Conservation (phyloP, 2,113 vertebrate species). For the Etheostoma cragini region DNA sequence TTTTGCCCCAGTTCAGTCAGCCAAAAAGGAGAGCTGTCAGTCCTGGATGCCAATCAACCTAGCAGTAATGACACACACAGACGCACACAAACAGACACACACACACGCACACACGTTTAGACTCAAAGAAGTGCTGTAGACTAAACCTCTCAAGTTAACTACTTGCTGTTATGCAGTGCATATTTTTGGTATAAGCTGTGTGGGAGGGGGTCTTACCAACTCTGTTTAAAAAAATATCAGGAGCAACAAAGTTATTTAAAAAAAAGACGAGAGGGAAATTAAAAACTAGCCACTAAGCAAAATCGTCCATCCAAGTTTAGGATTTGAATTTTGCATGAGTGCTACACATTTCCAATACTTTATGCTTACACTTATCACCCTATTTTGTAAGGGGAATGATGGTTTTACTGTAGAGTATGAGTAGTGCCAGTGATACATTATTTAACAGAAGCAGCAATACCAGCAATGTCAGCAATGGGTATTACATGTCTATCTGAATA, state of each 20-base stretch:
- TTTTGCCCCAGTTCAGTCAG: slow-evolving; percentile 48
- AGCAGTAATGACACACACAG: slow-evolving; percentile 46
- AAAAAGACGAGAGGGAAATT: background rate
- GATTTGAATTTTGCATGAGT: background rate
- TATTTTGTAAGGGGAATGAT: background rate
- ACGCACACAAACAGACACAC: background rate
- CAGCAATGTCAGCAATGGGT: background rate
- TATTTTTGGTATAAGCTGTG: background rate
- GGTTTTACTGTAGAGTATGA: background rate
- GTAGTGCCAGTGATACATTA: background rate
- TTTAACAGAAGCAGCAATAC: background rate
- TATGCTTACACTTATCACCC: background rate
- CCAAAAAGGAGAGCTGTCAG: slow-evolving; percentile 65
- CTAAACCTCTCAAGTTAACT: slow-evolving; percentile 49
- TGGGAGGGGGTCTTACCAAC: too few relatives aligned
- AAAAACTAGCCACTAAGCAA: background rate
- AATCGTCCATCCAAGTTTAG: background rate
- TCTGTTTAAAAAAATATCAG: background rate
- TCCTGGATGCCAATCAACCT: slow-evolving; percentile 57
- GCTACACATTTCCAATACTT: background rate
- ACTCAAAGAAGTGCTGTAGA: slow-evolving; percentile 20
- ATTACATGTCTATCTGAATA: background rate
- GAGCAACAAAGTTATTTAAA: background rate
- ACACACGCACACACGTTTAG: background rate
- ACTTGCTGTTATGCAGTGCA: background rate